Base-by-base conservation (phyloP, 1,140 invertebrate genomes). In the Aradophagus sp. region DNA sequence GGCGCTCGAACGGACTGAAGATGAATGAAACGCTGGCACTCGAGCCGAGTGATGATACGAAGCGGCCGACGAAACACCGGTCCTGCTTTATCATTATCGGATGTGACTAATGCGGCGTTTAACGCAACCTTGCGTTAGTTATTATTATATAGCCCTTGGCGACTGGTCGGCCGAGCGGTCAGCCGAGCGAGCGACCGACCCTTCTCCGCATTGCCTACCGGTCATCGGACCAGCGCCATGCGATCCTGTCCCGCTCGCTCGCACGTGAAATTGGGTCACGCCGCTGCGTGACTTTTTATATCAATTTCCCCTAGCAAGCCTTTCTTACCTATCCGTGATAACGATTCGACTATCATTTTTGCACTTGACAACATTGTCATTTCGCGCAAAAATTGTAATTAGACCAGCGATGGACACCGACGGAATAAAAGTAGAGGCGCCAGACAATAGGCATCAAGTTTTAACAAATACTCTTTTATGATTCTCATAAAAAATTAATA, bases 121-220 rank as follows among this genome's bases (percentile, higher is more conserved):
- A 79, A 79, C 75, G 77, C 77, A 80, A 76, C 77, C 79, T 80
- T 77, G 74, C 75, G 73, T 79, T 79, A 77, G 78, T 80, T 80
- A 75, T 79, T 79, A 80, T 79, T 78, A 79, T n/a, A n/a, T 78
- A 78, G 78, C 77, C 78, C 73, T 80, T 77, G 78, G 74, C 75
- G 75, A 77, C 71, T 55, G 59, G 36, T n/a, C n/a, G n/a, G n/a
- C n/a, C n/a, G n/a, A n/a, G n/a, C n/a, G n/a, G n/a, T n/a, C n/a
- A n/a, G n/a, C n/a, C n/a, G n/a, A n/a, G n/a, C n/a, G n/a, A n/a
- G 29, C 36, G 42, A 47, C 32, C 63, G 27, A 50, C 42, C 52
- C 56, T 58, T 63, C 62, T 61, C 58, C 73, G 32, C 61, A 47
- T 58, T 17, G 56, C 61, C 56, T 65, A 61, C 70, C 70, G 69